Base-by-base conservation (phyloP, 1,140 invertebrate species). In the Zaprionus capensis region DNA sequence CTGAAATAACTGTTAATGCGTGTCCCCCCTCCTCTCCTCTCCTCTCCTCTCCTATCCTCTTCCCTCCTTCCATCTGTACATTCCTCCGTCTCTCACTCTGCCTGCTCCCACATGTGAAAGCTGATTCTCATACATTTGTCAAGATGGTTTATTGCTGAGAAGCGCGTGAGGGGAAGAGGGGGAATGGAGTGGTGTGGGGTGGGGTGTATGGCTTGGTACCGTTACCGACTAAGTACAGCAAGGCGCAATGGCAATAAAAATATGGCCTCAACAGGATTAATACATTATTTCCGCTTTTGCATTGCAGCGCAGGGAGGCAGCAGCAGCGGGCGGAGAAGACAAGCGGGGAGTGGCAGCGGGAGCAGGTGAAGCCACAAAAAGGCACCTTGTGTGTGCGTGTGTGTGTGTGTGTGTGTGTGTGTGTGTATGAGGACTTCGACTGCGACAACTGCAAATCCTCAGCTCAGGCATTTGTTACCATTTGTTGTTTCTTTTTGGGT, bases 201-300 rank as follows among this genome's bases (percentile, higher is more conserved):
- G 15, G 2, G 12, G 14, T 17, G 28, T 17, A 28, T 26, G 53
- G 38, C 38, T 14, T 20, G 34, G 38, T 14, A 26, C 4, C n/a
- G 22, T 22, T 64, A n/a, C 15, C 38, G 62, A 57, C 69, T 61
- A 65, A 65, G 68, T 71, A 74, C 64, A 46, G 61, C 55, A 63
- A 75, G 44, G 67, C 65, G 79, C 81, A 82, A 91, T 78, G 73
- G 79, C 81, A 91, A 91, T 87, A 91, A 91, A 91, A 91, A 91
- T 91, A 91, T 91, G 88, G 88, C 87, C 88, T 91, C 87, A 84
- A 91, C 88, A 86, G 88, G 88, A 91, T 91, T 91, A 91, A 91
- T 91, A 91, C 88, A 91, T 91, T 91, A 91, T 80, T 87, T 91
- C 81, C 86, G 80, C 67, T 76, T 79, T 65, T 71, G 72, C 72